Percentiles rank a stretch among this genome's conserved stretches.
Conservation (phyloP, 2,797 vertebrate genomes). For the Sparus aurata region DNA sequence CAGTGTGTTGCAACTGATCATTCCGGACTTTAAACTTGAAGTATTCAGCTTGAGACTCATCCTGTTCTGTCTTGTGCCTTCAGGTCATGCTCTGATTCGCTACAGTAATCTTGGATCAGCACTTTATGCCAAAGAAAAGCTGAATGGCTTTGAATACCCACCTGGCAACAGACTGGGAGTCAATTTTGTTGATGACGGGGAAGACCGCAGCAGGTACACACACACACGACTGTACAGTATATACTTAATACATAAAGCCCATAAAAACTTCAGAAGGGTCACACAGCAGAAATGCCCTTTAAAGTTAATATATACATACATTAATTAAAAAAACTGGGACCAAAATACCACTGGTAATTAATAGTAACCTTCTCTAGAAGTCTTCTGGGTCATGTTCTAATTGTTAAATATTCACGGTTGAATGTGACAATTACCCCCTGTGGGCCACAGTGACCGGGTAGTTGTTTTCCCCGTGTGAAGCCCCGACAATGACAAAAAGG, state of each 20-base stretch:
- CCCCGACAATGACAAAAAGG: not conserved
- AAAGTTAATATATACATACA: slow-evolving; percentile 28
- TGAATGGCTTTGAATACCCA: slow-evolving; percentile 96
- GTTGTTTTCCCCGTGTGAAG: not conserved
- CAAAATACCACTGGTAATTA: slow-evolving; percentile 27
- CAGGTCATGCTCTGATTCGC: slow-evolving; percentile 93
- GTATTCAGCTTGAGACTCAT: not conserved
- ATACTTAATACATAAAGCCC: not conserved
- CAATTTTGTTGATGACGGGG: slow-evolving; percentile 92
- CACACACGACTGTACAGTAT: not conserved
- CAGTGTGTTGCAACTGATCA: no score
- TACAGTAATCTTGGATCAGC: slow-evolving; percentile 95
- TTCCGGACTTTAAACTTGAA: not conserved
- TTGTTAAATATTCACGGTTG: slow-evolving; percentile 39
- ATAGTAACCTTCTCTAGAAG: not conserved
- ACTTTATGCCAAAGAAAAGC: slow-evolving; percentile 95
- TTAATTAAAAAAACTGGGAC: slow-evolving; percentile 1
- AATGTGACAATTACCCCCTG: not conserved
- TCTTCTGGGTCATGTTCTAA: not conserved
- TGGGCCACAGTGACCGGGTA: not conserved
- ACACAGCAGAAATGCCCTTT: not conserved
- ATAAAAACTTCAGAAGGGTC: not conserved
- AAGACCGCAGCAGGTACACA: slow-evolving; percentile 89
- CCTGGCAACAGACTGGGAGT: slow-evolving; percentile 93
- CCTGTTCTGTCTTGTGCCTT: not conserved